Percentiles rank a stretch among this genome's conserved stretches.
phyloP scores from a whole-genome alignment of 2,888 invertebrate species.

The Mongoloraphidia duomilia region DNA sequence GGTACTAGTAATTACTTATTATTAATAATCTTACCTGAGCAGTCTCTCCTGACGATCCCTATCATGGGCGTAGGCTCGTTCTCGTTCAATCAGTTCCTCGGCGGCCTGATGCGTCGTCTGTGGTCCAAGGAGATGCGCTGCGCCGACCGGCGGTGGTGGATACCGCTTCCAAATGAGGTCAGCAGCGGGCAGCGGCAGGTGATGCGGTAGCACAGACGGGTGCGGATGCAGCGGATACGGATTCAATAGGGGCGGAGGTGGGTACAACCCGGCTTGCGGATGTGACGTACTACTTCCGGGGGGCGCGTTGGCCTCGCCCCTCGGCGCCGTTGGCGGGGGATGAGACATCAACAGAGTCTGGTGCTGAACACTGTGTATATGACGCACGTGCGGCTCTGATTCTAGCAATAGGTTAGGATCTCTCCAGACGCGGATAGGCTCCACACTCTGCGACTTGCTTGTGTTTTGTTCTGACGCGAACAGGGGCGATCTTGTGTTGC shows the following conservation, averaged over 20 bases:
- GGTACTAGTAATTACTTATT: too few species aligned
- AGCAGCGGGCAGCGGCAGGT: slow-evolving; percentile 21
- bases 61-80: slow-evolving; percentile 40
- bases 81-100: slow-evolving; percentile 35
- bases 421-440: slow-evolving; percentile 37
- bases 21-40: slow-evolving; percentile 41
- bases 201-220: slow-evolving; percentile 18
- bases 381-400: slow-evolving; percentile 36
- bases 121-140: slow-evolving; percentile 31
- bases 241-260: slow-evolving; percentile 28
- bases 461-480: slow-evolving; percentile 8
- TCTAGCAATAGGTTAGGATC: slow-evolving; percentile 38
- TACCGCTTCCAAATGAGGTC: slow-evolving; percentile 47
- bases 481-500: slow-evolving; percentile 15
- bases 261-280: slow-evolving; percentile 23
- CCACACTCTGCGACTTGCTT: slow-evolving; percentile 12
- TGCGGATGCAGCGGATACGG: slow-evolving; percentile 16
- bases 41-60: slow-evolving; percentile 53
- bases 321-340: slow-evolving; percentile 28
- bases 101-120: slow-evolving; percentile 23
- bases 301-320: slow-evolving; percentile 25
- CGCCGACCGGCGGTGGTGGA: slow-evolving; percentile 37
- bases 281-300: slow-evolving; percentile 26
- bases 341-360: slow-evolving; percentile 44
- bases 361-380: slow-evolving; percentile 47